Base-by-base conservation (phyloP, 2,113 vertebrate genomes). In the Thamnophis sirtalis region DNA sequence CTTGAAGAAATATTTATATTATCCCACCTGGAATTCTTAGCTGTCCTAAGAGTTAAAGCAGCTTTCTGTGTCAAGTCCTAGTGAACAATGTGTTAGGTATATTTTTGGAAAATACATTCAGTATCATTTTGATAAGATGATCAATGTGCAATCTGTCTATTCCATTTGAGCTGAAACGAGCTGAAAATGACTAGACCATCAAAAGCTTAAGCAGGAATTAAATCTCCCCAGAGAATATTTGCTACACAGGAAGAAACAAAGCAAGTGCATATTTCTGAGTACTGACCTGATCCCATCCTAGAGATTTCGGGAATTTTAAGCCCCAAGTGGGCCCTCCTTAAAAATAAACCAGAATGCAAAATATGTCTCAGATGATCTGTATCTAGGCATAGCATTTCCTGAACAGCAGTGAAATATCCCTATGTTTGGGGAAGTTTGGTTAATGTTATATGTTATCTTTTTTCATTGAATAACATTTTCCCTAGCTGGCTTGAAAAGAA, bases 341-440 rank as follows among this genome's bases (percentile, higher is more conserved):
- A 89, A 80, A 85, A 48, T 84, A 58, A 51, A 89, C 5, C 43
- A 51, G 73, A 89, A 49, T 17, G 48, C n/a, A 43, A 88, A n/a
- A 33, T 43, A 85, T 56, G 11, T 49, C 84, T 33, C 33, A 17
- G 13, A 60, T 92, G 43, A 89, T 89, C 89, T 55, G 58, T 92
- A 60, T 92, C 91, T 49, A 43, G 33, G 48, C 54, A 92, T 84
- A 38, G 28, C 80, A 60, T 80, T 92, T 92, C 87, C 73, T 60
- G 87, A 92, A 85, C 38, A 91, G 50, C 9, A 87, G 13, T 88
- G 86, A 86, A 88, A 88, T 89, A 92, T 50, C 43, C 43, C 63
- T 84, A 84, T 50, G 48, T 92, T 60, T 15, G 50, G 53, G 21
- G 58, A 58, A 58, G 43, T 89, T 84, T 89, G 68, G 26, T 92